Evolutionary conservation across 2,797 vertebrate genomes (phyloP).

Genomic region (Masticophis lateralis): DNA sequence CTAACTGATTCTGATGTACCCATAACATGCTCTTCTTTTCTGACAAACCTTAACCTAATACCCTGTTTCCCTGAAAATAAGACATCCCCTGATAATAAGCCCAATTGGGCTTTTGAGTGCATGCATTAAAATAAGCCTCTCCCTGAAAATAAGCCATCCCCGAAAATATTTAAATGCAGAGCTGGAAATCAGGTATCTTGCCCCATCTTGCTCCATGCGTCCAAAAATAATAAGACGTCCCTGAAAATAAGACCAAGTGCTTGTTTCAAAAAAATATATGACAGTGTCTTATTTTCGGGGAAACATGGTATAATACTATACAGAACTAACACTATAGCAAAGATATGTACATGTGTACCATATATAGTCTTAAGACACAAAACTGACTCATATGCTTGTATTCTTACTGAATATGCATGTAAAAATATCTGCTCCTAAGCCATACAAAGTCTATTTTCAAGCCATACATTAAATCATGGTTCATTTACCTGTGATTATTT

Average conservation of each 20-base stretch:
- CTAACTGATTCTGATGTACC: not conserved
- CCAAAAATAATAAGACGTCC: too few species aligned
- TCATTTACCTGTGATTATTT: not conserved
- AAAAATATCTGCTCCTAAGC: not conserved
- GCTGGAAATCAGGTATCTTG: too few species aligned
- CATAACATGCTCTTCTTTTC: not conserved
- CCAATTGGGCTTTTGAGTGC: too few species aligned
- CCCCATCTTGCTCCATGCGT: too few species aligned
- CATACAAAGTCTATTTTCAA: not conserved
- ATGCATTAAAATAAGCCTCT: too few species aligned
- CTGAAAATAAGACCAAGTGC: too few species aligned
- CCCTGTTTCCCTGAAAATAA: too few species aligned
- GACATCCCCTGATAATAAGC: too few species aligned
- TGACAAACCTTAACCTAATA: not conserved
- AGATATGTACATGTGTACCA: not conserved
- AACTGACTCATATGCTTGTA: not conserved
- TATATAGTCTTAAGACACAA: not conserved
- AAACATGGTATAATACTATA: not conserved
- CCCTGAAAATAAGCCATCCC: too few species aligned
- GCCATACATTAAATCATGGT: not conserved
- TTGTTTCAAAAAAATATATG: too few species aligned
- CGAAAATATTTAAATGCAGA: too few species aligned
- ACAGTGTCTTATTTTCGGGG: too few species aligned
- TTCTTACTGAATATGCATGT: not conserved
- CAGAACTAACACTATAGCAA: not conserved